These are phyloP conservation scores for Physella acuta DNA, from an alignment of 1,140 invertebrate species.

Conservation along the genomic window DNA sequence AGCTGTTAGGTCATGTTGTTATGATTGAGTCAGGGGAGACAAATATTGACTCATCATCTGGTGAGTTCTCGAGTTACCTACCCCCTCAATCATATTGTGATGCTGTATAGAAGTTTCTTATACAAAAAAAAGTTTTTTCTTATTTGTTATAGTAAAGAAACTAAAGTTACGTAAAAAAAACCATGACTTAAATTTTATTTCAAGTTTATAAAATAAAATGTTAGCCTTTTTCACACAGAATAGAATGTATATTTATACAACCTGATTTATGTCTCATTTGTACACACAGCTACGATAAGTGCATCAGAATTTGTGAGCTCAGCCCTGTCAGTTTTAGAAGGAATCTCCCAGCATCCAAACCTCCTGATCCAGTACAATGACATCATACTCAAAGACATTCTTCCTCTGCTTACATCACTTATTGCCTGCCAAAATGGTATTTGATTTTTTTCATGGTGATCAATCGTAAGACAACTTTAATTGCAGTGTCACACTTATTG, in stretches of 20 bases:
- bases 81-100: no score
- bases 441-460: no score
- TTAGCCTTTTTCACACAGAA: not conserved
- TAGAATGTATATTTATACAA: not conserved
- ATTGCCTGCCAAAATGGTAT: constrained; percentile 53
- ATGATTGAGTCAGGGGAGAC: constrained; percentile 49
- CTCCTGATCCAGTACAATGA: constrained; percentile 48
- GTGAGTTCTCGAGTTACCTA: constrained; percentile 30
- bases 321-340: constrained; percentile 51
- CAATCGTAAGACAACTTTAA: no score
- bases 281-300: constrained; percentile 45
- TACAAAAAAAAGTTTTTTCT: no score
- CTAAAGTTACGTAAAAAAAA: no score
- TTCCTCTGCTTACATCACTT: constrained; percentile 48
- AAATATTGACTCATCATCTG: constrained; percentile 49
- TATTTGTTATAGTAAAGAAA: no score
- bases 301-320: constrained; percentile 52
- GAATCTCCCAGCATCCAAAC: constrained; percentile 53
- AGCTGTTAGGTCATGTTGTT: constrained; percentile 46
- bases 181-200: no score
- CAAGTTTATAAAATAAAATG: no score
- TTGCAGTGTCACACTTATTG: no score
- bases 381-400: constrained; percentile 46
- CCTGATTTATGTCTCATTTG: no score
- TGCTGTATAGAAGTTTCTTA: no score